phyloP scores from a whole-genome alignment of 2,888 invertebrate genomes.

The Osmoderma eremita region DNA sequence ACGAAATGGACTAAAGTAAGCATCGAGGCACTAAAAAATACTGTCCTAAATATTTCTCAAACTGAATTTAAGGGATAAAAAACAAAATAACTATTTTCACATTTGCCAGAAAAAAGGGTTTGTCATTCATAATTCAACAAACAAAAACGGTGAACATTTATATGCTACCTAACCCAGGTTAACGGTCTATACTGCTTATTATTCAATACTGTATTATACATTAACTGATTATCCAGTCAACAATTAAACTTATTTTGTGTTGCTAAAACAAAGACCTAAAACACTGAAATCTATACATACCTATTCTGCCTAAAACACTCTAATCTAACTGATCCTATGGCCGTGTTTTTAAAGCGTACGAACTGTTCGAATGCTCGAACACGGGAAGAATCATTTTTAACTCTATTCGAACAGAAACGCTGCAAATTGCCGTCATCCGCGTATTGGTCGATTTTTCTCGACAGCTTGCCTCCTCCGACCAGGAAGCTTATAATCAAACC shows the following conservation, averaged over 20 bases:
- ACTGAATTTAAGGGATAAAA: neutral
- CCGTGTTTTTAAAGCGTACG: too few relatives aligned
- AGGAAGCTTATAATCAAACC: too few relatives aligned
- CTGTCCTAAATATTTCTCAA: too few relatives aligned
- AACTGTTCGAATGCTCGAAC: too few relatives aligned
- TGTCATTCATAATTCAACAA: slow-evolving; percentile 25
- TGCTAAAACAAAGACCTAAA: slow-evolving; percentile 47
- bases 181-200: slow-evolving; percentile 48
- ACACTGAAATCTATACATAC: slow-evolving; percentile 56
- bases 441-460: too few relatives aligned
- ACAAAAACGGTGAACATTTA: slow-evolving; percentile 40
- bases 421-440: too few relatives aligned
- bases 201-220: slow-evolving; percentile 13
- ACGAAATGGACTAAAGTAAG: too few relatives aligned
- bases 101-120: too few relatives aligned
- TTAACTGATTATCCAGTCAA: neutral
- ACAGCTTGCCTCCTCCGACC: too few relatives aligned
- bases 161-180: slow-evolving; percentile 59
- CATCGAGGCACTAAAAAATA: too few relatives aligned
- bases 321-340: slow-evolving; percentile 44
- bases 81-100: neutral
- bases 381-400: too few relatives aligned
- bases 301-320: slow-evolving; percentile 51
- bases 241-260: slow-evolving; percentile 36
- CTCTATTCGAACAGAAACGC: too few relatives aligned